A percentile compares a stretch with the other conserved stretches of the same genome.
Conservation (phyloP, 2,888 invertebrate genomes). For the Ormyrus labotus region DNA sequence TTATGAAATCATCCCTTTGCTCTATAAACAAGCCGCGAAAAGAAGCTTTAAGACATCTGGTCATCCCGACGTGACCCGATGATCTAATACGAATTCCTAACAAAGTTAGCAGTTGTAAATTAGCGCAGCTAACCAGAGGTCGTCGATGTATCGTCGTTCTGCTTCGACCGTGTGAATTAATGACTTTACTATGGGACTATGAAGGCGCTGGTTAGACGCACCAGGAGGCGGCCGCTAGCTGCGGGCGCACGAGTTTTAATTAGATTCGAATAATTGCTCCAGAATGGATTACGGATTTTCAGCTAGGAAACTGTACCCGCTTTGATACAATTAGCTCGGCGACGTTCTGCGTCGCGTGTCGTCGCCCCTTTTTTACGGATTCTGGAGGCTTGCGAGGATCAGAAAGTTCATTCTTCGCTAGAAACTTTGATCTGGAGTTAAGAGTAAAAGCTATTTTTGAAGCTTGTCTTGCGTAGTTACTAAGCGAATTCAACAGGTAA, state of each 20-base stretch:
- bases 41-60: conserved; percentile 29
- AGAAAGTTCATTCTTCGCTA: no score
- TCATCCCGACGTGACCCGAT: conserved; percentile 17
- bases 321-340: conserved; percentile 57
- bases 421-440: no score
- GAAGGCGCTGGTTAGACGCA: conserved; percentile 21
- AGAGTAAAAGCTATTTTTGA: no score
- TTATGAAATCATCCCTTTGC: no score
- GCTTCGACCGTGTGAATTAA: conserved; percentile 62
- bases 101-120: conserved; percentile 57
- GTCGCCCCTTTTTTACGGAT: background rate
- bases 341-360: background rate
- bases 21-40: background rate
- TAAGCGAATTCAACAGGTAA: no score
- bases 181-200: conserved; percentile 57
- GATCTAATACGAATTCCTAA: conserved; percentile 56
- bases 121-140: conserved; percentile 53
- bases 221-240: background rate
- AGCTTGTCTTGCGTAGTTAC: no score
- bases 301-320: conserved; percentile 59
- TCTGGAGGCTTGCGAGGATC: background rate
- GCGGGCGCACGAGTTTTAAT: conserved; percentile 62
- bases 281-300: conserved; percentile 61
- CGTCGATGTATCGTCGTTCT: conserved; percentile 55
- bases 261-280: conserved; percentile 64